phyloP scores from a whole-genome alignment of 2,797 vertebrate species.

The Aselliscus stoliczkanus region DNA sequence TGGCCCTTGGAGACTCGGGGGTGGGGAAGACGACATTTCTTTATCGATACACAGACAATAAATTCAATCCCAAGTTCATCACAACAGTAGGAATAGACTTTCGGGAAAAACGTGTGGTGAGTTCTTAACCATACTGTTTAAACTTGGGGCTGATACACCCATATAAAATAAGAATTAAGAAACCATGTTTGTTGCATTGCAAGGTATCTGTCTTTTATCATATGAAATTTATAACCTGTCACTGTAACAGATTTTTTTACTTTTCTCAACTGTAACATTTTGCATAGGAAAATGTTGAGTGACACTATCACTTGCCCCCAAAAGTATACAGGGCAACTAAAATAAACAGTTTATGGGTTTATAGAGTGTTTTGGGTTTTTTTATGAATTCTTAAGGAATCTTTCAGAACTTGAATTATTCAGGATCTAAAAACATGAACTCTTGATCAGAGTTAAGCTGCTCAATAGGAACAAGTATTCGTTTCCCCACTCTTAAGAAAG shows the following conservation, averaged over 20 bases:
- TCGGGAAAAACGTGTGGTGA: conserved; percentile 97
- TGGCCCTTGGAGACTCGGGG: conserved; percentile 92
- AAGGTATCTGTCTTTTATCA: conserved; percentile 18
- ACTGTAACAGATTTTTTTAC: background rate
- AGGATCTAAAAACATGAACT: background rate
- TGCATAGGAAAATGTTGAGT: conserved; percentile 36
- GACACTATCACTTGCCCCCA: background rate
- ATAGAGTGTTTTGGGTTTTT: background rate
- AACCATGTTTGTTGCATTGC: background rate
- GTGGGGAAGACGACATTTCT: conserved; percentile 94
- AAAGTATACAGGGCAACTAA: background rate
- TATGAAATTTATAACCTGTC: conserved; percentile 11
- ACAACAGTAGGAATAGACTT: conserved; percentile 98
- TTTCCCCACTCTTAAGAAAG: conserved; percentile 11
- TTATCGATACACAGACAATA: conserved; percentile 94
- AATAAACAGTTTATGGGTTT: conserved; percentile 37
- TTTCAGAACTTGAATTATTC: conserved; percentile 37
- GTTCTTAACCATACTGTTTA: conserved; percentile 57
- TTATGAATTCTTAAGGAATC: conserved; percentile 23
- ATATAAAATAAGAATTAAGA: background rate
- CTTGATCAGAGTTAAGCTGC: background rate
- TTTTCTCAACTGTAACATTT: conserved; percentile 4
- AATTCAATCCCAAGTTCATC: conserved; percentile 97
- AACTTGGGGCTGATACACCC: background rate
- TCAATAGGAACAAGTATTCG: background rate